A percentile compares a stretch with the other conserved stretches of the same genome.
Conservation (phyloP, 2,797 vertebrate species). For the Okamejei kenojei region DNA sequence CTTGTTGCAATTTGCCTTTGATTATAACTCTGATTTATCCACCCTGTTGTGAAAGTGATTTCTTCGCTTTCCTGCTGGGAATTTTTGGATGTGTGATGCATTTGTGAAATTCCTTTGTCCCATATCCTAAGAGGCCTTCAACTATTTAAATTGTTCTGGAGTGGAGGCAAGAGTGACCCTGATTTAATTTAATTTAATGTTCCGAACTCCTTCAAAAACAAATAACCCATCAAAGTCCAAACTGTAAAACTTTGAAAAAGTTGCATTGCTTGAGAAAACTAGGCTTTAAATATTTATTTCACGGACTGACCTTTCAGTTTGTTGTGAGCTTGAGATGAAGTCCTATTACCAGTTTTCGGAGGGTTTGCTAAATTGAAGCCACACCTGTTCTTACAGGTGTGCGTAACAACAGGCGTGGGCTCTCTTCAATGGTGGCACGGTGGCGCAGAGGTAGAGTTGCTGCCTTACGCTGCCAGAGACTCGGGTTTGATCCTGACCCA, state of each 20-base stretch:
- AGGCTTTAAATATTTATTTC: not conserved
- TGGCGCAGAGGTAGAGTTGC: no score
- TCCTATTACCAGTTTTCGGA: no score
- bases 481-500: no score
- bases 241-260: not conserved
- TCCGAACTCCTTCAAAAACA: not conserved
- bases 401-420: no score
- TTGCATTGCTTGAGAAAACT: not conserved
- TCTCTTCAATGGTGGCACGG: no score
- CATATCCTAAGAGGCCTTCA: not conserved
- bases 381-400: no score
- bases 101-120: conserved; percentile 12
- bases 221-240: not conserved
- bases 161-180: not conserved
- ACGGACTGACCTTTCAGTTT: not conserved
- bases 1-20: not conserved
- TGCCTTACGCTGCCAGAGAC: no score
- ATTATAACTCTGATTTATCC: not conserved
- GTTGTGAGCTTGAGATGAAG: not conserved
- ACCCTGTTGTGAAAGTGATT: not conserved
- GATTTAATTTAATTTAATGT: not conserved
- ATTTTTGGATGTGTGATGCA: not conserved
- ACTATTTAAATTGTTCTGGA: not conserved
- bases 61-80: not conserved
- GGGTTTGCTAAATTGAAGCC: no score